Percentiles rank a stretch among this genome's conserved stretches.
phyloP scores from a whole-genome alignment of 2,113 vertebrate genomes.

The Aepyceros melampus region DNA sequence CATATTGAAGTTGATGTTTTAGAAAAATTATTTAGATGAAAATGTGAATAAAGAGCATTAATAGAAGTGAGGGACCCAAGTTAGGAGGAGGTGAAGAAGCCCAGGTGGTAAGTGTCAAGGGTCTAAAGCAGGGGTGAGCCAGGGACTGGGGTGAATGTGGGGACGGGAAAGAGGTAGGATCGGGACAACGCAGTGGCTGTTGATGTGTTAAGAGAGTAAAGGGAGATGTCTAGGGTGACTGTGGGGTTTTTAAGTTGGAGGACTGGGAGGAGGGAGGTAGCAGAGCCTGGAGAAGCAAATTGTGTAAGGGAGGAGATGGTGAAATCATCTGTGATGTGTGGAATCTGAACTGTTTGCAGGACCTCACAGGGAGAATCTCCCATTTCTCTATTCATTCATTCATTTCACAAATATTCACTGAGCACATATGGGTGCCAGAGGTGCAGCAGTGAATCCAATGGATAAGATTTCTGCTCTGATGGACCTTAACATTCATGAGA shows the following conservation, averaged over 20 bases:
- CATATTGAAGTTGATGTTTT: not conserved
- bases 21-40: not conserved
- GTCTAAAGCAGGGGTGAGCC: not conserved
- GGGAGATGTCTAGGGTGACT: not conserved
- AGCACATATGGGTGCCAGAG: not conserved
- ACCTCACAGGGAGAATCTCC: not conserved
- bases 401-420: not conserved
- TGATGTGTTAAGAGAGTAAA: not conserved
- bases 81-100: not conserved
- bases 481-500: not conserved
- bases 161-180: not conserved
- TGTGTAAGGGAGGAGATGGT: not conserved
- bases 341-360: not conserved
- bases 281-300: not conserved
- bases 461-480: not conserved
- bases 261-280: not conserved
- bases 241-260: not conserved
- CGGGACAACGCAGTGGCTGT: rapidly evolving
- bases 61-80: not conserved
- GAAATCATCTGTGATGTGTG: not conserved
- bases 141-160: not conserved
- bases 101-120: too few species aligned
- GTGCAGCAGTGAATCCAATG: not conserved
- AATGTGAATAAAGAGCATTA: not conserved
- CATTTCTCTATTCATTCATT: not conserved